Conservation (phyloP, 53 echinoderm and acorn worm species). For the Arbacia lixula region DNA sequence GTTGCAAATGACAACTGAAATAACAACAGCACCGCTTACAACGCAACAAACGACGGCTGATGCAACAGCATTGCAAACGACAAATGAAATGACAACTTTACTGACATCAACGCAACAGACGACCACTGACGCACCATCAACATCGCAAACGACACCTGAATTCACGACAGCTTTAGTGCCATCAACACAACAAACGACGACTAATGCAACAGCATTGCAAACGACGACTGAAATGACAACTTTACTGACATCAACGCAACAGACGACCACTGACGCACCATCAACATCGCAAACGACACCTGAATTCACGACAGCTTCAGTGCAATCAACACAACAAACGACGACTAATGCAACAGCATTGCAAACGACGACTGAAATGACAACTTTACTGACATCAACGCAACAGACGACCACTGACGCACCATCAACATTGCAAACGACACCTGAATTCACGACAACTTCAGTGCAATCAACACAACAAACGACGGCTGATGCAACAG, state of each 20-base stretch:
- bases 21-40: not conserved
- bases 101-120: no score
- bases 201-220: not conserved
- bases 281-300: not conserved
- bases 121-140: not conserved
- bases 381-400: not conserved
- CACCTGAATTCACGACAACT: not conserved
- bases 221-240: not conserved
- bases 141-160: not conserved
- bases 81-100: no score
- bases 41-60: not conserved
- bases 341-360: not conserved
- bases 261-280: not conserved
- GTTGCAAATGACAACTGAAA: not conserved
- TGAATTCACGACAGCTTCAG: not conserved
- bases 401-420: not conserved
- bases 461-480: not conserved
- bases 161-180: not conserved
- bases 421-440: not conserved
- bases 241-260: not conserved
- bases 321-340: not conserved
- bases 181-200: not conserved
- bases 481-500: not conserved
- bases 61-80: no score
- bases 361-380: not conserved